phyloP scores from a whole-genome alignment of 2,888 invertebrate species.

The Nasonia oneida region DNA sequence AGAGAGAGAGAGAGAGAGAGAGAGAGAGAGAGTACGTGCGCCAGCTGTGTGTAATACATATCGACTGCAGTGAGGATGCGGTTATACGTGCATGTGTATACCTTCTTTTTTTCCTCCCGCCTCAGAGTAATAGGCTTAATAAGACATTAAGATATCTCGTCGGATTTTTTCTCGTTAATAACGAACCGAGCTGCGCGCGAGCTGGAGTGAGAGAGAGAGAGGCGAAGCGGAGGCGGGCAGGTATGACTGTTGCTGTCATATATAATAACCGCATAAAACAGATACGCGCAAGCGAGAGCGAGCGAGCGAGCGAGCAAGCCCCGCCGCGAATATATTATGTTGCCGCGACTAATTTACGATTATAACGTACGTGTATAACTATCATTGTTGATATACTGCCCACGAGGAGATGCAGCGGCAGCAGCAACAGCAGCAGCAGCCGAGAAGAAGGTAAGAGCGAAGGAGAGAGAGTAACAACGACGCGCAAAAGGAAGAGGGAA shows the following conservation, averaged over 20 bases:
- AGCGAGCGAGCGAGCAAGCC: slow-evolving; percentile 65
- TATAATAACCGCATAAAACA: slow-evolving; percentile 80
- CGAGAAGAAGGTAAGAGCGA: neutral
- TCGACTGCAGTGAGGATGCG: neutral
- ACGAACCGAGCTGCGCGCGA: slow-evolving; percentile 18
- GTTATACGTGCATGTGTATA: neutral
- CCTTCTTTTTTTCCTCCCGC: slow-evolving; percentile 47
- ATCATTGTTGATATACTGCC: slow-evolving; percentile 80
- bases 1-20: no score
- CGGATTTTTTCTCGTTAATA: slow-evolving; percentile 61
- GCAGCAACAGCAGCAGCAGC: slow-evolving; percentile 20
- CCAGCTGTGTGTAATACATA: neutral
- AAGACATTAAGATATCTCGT: slow-evolving; percentile 64
- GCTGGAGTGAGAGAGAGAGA: neutral
- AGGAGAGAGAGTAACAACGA: slow-evolving; percentile 35
- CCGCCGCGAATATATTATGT: slow-evolving; percentile 79
- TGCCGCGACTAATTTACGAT: slow-evolving; percentile 79
- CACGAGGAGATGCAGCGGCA: slow-evolving; percentile 30
- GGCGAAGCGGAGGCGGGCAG: slow-evolving; percentile 68
- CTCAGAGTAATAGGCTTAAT: slow-evolving; percentile 64
- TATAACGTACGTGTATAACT: slow-evolving; percentile 79
- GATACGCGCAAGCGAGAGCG: slow-evolving; percentile 73
- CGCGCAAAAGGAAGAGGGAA: slow-evolving; percentile 22
- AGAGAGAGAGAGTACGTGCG: neutral
- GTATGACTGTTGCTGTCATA: slow-evolving; percentile 79